These are phyloP conservation scores for Cryptotermes secundus DNA, from an alignment of 1,140 invertebrate genomes.

Conservation along the genomic window DNA sequence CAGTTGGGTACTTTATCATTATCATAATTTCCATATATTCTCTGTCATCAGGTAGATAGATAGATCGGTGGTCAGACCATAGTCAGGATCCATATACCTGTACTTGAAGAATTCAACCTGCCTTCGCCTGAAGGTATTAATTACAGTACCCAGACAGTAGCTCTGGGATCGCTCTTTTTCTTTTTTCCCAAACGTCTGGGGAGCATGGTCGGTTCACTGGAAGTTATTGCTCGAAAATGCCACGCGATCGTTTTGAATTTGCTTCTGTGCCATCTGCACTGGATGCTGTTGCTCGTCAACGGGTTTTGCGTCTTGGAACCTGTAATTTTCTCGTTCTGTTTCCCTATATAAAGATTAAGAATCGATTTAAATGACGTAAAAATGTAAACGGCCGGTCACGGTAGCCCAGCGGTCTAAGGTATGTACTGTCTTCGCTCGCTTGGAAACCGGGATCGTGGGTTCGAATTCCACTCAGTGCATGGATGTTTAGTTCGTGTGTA, in stretches of 20 bases:
- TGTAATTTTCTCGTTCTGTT: not conserved
- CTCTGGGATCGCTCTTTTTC: not conserved
- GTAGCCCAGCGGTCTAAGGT: too few species aligned
- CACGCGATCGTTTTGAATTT: not conserved
- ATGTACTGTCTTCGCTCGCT: too few species aligned
- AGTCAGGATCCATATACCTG: too few species aligned
- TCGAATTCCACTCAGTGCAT: too few species aligned
- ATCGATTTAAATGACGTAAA: not conserved
- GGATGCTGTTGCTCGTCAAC: not conserved
- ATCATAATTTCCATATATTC: slow-evolving; percentile 21
- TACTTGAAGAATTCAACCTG: not conserved
- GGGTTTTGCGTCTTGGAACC: not conserved
- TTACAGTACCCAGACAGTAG: slow-evolving; percentile 23
- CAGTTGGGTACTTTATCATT: not conserved
- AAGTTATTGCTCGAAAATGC: not conserved
- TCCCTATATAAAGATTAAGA: not conserved
- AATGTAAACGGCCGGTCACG: too few species aligned
- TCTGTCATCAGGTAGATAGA: not conserved
- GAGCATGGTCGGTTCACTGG: not conserved
- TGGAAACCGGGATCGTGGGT: too few species aligned
- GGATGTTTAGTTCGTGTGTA: too few species aligned
- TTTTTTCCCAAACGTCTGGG: not conserved
- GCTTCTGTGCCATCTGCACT: not conserved
- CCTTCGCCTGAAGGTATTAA: slow-evolving; percentile 24
- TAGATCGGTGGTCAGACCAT: not conserved